Evolutionary conservation across 2,888 invertebrate genomes (phyloP), one percentile per base, ranked within the genome.

Genomic region (Chaetoderma sp.): DNA sequence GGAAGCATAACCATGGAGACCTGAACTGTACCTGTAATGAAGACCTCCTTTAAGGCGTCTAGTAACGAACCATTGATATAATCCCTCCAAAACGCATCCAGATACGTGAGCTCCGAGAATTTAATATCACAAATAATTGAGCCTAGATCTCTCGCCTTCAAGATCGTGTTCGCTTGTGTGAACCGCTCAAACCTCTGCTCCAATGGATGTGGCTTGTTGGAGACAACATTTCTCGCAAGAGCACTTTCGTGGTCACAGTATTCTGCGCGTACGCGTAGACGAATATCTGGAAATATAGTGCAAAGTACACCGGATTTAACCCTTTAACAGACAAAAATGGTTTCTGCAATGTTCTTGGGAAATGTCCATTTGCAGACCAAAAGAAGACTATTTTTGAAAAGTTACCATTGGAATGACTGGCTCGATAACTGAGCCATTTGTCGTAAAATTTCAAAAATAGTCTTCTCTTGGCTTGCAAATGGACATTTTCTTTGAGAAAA

Each of bases 81-180:
- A 71, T 84, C 84, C 61, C 83, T 76, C 84, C 84, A 84, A 65
- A 84, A 83, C n/a, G 83, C 83, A 72, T 84, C 84, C 39, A 84
- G 71, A 70, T 83, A 82, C 3, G 83, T 82, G 59, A 84, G 72
- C 67, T 84, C 84, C 23, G 82, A 80, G 68, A 84, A 84, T 61
- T 79, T 83, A 28, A 84, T 82, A 74, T 84, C 83, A 78, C 84
- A 84, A 25, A 83, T 78, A 60, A 84, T 81, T 28, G 80, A 79
- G 44, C 83, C 84, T 10, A 83, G 74, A 65, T 83, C 83, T 30
- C 83, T 70, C n/a, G 82, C 76, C 68, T 81, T 80, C 45, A 84
- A 74, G 28, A 83, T 80, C 28, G 78, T 79, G 65, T 77, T 81
- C 23, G 84, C 82, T 61, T 84, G 84, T 55, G 72, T 68, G 67